Evolutionary conservation across 2,888 invertebrate species (phyloP).

Genomic region (Myopa tessellatipennis): DNA sequence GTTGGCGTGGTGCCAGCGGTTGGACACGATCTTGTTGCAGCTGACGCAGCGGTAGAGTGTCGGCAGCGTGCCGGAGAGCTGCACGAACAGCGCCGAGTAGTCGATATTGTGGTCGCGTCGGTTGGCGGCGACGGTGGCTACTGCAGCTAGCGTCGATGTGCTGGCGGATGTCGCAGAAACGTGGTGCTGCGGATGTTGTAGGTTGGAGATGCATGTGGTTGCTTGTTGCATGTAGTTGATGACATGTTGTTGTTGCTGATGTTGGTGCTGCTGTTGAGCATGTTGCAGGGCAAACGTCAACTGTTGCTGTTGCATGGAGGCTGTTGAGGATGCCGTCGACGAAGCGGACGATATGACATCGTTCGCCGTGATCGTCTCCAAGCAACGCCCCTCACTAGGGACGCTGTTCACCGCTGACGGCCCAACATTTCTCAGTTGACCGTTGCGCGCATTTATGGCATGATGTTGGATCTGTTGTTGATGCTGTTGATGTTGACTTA

Average conservation of each 20-base stretch:
- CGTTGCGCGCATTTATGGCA: slow-evolving; percentile 48
- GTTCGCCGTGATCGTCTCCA: slow-evolving; percentile 54
- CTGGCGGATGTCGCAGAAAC: slow-evolving; percentile 38
- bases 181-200: slow-evolving; percentile 30
- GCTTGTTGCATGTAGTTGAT: slow-evolving; percentile 30
- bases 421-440: slow-evolving; percentile 47
- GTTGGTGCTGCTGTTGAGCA: slow-evolving; percentile 38
- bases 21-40: slow-evolving; percentile 74
- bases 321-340: slow-evolving; percentile 50
- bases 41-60: slow-evolving; percentile 72
- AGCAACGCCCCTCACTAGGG: slow-evolving; percentile 58
- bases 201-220: slow-evolving; percentile 12
- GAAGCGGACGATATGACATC: slow-evolving; percentile 61
- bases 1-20: slow-evolving; percentile 75
- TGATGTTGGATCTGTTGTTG: slow-evolving; percentile 43
- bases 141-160: slow-evolving; percentile 52
- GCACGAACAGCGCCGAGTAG: slow-evolving; percentile 68
- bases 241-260: slow-evolving; percentile 41
- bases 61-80: slow-evolving; percentile 67
- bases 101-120: slow-evolving; percentile 69
- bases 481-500: slow-evolving; percentile 47
- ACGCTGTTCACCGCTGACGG: slow-evolving; percentile 55
- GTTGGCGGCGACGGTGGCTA: slow-evolving; percentile 62
- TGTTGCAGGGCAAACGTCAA: slow-evolving; percentile 50
- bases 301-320: slow-evolving; percentile 48